Percentiles rank a stretch among this genome's conserved stretches.
These are phyloP conservation scores for Lepidonotus clava DNA, from an alignment of 2,888 invertebrate genomes.

Conservation along the genomic window DNA sequence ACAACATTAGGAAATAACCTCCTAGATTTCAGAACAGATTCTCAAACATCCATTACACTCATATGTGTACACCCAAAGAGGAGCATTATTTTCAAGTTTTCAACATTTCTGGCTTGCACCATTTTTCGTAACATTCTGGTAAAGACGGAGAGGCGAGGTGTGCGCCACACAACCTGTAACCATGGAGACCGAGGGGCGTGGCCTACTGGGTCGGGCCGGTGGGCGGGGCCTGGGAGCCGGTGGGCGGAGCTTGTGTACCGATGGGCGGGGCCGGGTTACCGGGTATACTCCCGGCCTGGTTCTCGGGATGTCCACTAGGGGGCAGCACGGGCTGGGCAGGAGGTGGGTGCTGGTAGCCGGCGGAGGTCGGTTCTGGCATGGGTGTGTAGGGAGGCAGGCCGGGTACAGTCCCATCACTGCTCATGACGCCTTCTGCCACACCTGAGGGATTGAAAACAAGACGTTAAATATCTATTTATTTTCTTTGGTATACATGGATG, in stretches of 20 bases:
- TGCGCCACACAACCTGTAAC: not conserved
- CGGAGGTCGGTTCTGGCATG: not conserved
- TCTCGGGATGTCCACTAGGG: not conserved
- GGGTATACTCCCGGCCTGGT: no score
- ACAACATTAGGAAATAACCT: no score
- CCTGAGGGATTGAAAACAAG: no score
- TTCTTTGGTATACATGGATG: no score
- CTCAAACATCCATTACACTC: no score
- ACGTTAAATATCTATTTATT: no score
- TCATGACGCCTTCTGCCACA: not conserved
- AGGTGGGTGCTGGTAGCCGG: not conserved
- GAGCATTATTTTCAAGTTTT: slow-evolving; percentile 3
- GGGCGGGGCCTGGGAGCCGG: not conserved
- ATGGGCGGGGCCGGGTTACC: not conserved
- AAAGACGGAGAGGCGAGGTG: not conserved
- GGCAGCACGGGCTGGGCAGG: slow-evolving; percentile 6
- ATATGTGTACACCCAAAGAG: no score
- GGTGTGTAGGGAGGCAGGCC: slow-evolving; percentile 51
- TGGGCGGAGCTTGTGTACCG: not conserved
- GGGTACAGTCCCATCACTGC: not conserved
- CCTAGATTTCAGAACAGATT: no score
- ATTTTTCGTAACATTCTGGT: no score
- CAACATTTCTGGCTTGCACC: not conserved
- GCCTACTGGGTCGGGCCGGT: not conserved
- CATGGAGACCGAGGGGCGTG: not conserved